Evolutionary conservation across 2,113 vertebrate genomes (phyloP).

Genomic region (Hemicordylus capensis): DNA sequence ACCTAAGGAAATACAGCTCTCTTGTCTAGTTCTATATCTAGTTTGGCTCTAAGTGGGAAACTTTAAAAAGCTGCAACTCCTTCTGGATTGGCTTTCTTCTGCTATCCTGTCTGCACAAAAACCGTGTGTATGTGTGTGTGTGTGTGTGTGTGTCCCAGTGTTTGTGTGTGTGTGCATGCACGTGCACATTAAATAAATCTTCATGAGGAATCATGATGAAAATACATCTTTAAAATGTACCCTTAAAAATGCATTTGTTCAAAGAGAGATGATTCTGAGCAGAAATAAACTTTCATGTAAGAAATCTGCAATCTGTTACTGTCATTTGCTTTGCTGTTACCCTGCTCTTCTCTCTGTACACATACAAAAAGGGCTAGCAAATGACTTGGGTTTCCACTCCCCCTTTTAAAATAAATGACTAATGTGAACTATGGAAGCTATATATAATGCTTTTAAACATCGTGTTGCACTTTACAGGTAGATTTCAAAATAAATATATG

Average conservation of each 20-base stretch:
- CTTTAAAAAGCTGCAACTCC: too few relatives aligned
- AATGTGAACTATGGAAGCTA: neutral
- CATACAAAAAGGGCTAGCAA: neutral
- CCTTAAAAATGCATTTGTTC: neutral
- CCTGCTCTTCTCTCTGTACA: neutral
- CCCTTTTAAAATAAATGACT: neutral
- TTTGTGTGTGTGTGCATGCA: too few relatives aligned
- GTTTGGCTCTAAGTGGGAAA: too few relatives aligned
- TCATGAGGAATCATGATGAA: neutral
- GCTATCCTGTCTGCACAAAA: too few relatives aligned
- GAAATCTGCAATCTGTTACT: neutral
- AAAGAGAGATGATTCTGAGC: neutral
- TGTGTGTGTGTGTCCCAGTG: too few relatives aligned
- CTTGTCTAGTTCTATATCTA: too few relatives aligned
- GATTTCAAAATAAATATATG: slow-evolving; percentile 15
- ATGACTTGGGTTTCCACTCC: too few relatives aligned
- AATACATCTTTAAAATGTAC: neutral
- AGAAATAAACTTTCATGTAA: neutral
- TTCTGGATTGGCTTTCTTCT: too few relatives aligned
- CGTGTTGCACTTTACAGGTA: fast-evolving
- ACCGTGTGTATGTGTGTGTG: too few relatives aligned
- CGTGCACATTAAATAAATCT: too few relatives aligned
- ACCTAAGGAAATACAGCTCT: too few relatives aligned
- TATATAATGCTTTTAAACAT: neutral
- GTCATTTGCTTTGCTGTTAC: neutral